These are phyloP conservation scores for Hepsetus odoe DNA, from an alignment of 2,113 vertebrate species.

Conservation along the genomic window DNA sequence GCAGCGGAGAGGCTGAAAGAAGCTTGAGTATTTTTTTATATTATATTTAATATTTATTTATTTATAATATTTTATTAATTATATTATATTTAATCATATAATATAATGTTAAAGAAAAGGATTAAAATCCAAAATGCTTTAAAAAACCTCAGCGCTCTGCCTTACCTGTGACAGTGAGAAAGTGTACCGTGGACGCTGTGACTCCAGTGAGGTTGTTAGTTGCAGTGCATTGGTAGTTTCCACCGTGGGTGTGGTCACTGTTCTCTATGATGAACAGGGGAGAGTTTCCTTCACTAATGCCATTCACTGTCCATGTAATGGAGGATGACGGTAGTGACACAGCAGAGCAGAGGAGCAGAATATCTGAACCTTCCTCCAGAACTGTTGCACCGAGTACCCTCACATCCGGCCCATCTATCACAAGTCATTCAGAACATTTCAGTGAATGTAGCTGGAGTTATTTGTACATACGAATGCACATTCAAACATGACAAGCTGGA, in stretches of 20 bases:
- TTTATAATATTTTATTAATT: no score
- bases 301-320: conserved; percentile 68
- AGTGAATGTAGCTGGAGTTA: no score
- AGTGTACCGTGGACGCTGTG: conserved; percentile 52
- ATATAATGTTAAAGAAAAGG: no score
- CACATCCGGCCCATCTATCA: conserved; percentile 67
- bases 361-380: conserved; percentile 49
- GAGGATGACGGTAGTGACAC: conserved; percentile 60
- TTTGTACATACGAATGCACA: no score
- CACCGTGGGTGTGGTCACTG: conserved; percentile 44
- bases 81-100: no score
- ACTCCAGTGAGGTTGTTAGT: conserved; percentile 60
- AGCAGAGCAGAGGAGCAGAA: conserved; percentile 59
- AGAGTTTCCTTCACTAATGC: conserved; percentile 35
- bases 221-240: conserved; percentile 69
- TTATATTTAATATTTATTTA: no score
- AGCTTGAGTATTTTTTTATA: background rate
- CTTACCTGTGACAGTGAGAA: conserved; percentile 31
- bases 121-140: no score
- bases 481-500: no score
- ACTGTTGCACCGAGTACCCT: conserved; percentile 44
- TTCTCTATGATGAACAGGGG: conserved; percentile 55
- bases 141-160: background rate
- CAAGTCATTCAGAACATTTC: background rate
- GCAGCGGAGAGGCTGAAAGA: background rate